phyloP scores from a whole-genome alignment of 2,113 vertebrate species.

The Passer domesticus region DNA sequence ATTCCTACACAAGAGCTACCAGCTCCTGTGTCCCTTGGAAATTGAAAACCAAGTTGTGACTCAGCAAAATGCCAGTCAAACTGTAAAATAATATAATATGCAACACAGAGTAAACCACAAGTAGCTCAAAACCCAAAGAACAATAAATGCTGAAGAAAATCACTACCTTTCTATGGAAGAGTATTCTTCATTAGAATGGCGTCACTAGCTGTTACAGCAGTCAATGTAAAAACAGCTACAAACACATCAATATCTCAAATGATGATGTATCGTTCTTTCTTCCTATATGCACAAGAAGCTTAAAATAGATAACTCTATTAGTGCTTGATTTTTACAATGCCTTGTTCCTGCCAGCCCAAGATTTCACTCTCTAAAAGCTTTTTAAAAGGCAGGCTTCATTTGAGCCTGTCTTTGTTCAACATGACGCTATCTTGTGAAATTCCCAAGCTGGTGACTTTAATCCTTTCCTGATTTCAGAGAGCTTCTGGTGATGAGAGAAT shows the following conservation, averaged over 20 bases:
- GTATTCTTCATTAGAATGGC: background rate
- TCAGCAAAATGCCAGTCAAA: constrained; percentile 3
- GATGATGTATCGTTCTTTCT: background rate
- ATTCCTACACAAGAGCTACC: background rate
- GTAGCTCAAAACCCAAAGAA: background rate
- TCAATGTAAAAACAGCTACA: background rate
- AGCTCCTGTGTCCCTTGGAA: background rate
- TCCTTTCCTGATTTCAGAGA: background rate
- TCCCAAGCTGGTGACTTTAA: background rate
- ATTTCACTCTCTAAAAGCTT: background rate
- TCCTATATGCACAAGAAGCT: background rate
- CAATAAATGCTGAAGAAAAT: background rate
- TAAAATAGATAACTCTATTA: background rate
- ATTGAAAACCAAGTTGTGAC: constrained; percentile 28
- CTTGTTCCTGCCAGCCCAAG: background rate
- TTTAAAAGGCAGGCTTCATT: background rate
- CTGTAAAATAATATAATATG: background rate
- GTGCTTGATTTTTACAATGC: background rate
- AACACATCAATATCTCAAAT: background rate
- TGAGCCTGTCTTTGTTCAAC: background rate
- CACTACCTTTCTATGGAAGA: background rate
- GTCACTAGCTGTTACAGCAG: background rate
- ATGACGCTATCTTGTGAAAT: background rate
- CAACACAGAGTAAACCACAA: background rate
- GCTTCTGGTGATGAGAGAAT: background rate